Percentiles rank a stretch among this genome's conserved stretches.
phyloP scores from a whole-genome alignment of 2,113 vertebrate species.

The Lota lota region DNA sequence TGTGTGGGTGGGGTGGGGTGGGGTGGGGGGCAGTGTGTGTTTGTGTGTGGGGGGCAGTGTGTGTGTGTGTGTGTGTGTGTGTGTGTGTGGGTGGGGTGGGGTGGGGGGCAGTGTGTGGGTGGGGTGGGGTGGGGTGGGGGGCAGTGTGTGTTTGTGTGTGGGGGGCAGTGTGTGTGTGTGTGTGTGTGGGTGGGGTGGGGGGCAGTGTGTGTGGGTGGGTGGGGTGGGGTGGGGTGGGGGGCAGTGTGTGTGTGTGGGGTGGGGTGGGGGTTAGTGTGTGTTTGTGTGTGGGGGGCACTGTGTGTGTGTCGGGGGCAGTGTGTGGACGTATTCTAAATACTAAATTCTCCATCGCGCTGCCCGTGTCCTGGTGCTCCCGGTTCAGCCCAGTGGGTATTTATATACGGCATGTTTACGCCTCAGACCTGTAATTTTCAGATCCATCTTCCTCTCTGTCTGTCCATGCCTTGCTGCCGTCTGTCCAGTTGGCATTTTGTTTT shows the following conservation, averaged over 20 bases:
- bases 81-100: too few species aligned
- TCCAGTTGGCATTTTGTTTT: not conserved
- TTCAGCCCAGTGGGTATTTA: conserved; percentile 62
- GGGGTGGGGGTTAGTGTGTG: too few species aligned
- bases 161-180: conserved; percentile 44
- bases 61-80: too few species aligned
- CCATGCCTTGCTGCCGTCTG: conserved; percentile 25
- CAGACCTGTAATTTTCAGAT: conserved; percentile 69
- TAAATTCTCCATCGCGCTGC: conserved; percentile 37
- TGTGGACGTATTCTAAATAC: conserved; percentile 56
- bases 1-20: too few species aligned
- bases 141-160: too few species aligned
- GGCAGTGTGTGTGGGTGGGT: too few species aligned
- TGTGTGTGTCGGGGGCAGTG: conserved; percentile 54
- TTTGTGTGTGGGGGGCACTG: conserved; percentile 16
- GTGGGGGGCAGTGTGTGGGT: too few species aligned
- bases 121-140: too few species aligned
- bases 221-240: too few species aligned
- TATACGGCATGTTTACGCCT: conserved; percentile 72
- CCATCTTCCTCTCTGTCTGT: conserved; percentile 53
- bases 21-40: too few species aligned
- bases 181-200: too few species aligned
- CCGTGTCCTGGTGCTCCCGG: conserved; percentile 41
- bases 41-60: too few species aligned
- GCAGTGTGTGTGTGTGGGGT: conserved; percentile 6